Base-by-base conservation (phyloP, 1,140 invertebrate genomes). In the Brachionus plicatilis region DNA sequence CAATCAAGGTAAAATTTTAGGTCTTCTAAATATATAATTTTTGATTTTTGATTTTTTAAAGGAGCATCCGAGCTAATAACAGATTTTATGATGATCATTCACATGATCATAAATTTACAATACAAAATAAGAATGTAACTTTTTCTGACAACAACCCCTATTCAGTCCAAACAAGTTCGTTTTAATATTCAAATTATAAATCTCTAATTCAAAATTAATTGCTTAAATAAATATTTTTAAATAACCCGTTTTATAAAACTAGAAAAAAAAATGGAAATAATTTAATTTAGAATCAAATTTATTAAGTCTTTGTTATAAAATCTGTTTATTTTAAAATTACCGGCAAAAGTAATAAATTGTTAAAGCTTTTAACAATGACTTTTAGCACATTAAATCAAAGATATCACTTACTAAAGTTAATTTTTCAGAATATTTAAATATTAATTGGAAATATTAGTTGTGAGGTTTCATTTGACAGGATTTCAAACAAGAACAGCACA, bases 61-160 rank as follows among this genome's bases (percentile, higher is more conserved):
- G 76, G 76, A 80, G 76, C 60, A 60, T 80, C 14, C 27, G 76
- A 41, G 76, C 50, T 60, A 60, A 41, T 60, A 17, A 80, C 20
- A 47, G 8, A 65, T 80, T 80, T 37, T 80, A 60, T 80, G 76
- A 60, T 20, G 76, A 80, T 65, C 27, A n/a, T 11, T 37, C 29
- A 37, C 76, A 80, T 80, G 76, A 80, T 24, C 50, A 80, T 37
- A 80, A 80, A 65, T 60, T 33, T 41, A 60, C 41, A 12, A n/a
- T 65, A 17, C 20, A 47, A 80, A 60, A 60, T 41, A 60, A 60
- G 29, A 60, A 33, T 12, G 53, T 60, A 11, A 80, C 53, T 43
- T 80, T 80, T 80, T 24, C 29, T 41, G 33, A 43, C 14, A 80
- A 60, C 33, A 80, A 80, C 29, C 41, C 17, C 14, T 76, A 76